Evolutionary conservation across 2,113 vertebrate species (phyloP).

Genomic region (Falco punctatus): DNA sequence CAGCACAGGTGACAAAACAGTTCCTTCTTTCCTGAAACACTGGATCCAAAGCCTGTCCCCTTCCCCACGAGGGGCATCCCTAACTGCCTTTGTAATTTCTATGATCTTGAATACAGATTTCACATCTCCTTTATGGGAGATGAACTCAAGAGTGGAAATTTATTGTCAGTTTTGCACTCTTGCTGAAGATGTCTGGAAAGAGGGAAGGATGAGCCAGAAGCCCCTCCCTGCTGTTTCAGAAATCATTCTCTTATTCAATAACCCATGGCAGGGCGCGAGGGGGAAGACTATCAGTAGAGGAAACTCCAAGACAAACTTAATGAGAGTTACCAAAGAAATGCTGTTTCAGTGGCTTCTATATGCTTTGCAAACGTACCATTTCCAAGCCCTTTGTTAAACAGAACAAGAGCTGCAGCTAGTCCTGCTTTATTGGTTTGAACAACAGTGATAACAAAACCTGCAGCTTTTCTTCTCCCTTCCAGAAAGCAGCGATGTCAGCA

Average conservation of each 20-base stretch:
- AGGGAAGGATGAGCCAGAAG: background rate
- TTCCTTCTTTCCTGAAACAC: background rate
- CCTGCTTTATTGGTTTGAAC: background rate
- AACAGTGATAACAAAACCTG: background rate
- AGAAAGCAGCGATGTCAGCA: constrained; percentile 12
- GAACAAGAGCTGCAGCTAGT: background rate
- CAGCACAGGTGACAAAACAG: background rate
- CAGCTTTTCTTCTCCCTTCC: constrained; percentile 3
- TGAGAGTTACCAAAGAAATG: background rate
- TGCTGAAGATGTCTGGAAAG: background rate
- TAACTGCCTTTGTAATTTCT: background rate
- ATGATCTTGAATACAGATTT: background rate
- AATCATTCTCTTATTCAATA: constrained; percentile 9
- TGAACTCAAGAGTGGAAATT: background rate
- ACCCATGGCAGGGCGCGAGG: background rate
- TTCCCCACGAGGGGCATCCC: background rate
- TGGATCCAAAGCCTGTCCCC: background rate
- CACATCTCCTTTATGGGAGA: background rate
- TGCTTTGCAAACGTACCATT: background rate
- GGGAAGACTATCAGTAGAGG: background rate
- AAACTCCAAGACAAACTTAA: background rate
- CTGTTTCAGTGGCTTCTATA: background rate
- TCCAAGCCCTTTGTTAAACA: background rate
- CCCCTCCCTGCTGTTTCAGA: background rate
- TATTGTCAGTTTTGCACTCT: background rate